Base-by-base conservation (phyloP, 2,797 vertebrate genomes). In the Caiman crocodilus region DNA sequence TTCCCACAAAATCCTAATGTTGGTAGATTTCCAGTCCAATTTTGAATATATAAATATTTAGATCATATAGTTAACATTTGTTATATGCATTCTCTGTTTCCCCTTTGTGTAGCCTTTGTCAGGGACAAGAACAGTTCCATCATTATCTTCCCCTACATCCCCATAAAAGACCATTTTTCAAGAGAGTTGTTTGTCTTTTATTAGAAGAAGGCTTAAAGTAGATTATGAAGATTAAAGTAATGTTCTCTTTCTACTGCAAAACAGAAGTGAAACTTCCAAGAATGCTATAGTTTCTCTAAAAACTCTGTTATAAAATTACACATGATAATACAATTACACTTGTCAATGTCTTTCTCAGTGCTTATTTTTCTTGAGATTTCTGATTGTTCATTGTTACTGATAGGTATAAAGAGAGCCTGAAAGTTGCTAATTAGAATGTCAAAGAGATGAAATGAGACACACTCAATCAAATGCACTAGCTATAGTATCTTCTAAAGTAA, bases 391-490 rank as follows among this genome's bases (percentile, higher is more conserved):
- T 76, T 78, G 88, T 75, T 69, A 84, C 60, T 79, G 88, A 65
- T 56, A 89, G 81, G 60, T 35, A 84, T 32, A 80, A 28, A 64
- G 59, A 15, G 77, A 90, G 61, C 71, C 83, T 69, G 57, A 32
- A 90, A 90, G 85, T 76, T 90, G 35, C 64, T 90, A 85, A 90
- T 90, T 80, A 90, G 85, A 63, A 69, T 81, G 71, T 90, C 83
- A 90, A 57, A 61, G 82, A 50, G 55, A 76, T 76, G 28, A 81
- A 90, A 67, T 85, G 82, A 64, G 56, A 15, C 65, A 23, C 25
- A 32, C 60, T 75, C 82, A 90, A 61, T 64, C 61, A 69, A 67
- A 85, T 59, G 69, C 76, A 25, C 35, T 69, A 50, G 57, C n/a
- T 81, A 65, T 65, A 79, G 23, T 71, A 13, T 28, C 61, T 81